Conservation (phyloP, 2,113 vertebrate species). For the Sinocyclocheilus grahami region DNA sequence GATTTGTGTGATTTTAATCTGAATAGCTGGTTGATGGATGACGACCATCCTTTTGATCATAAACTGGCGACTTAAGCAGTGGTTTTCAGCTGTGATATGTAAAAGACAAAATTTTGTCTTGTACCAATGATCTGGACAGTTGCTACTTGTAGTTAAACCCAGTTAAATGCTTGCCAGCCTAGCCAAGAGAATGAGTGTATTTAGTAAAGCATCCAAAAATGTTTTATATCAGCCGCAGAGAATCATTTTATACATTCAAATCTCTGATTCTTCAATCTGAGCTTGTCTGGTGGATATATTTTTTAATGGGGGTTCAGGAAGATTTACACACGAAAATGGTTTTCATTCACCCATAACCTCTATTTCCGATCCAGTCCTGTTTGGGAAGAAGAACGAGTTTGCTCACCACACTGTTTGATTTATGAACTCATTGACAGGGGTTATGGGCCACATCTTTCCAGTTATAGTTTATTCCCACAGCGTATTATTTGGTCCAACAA, state of each 20-base stretch:
- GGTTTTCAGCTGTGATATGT: background rate
- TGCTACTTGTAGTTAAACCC: background rate
- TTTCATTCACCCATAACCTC: conserved; percentile 37
- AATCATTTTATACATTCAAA: background rate
- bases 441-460: conserved; percentile 20
- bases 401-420: conserved; percentile 30
- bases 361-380: conserved; percentile 23
- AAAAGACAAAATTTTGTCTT: background rate
- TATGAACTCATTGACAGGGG: background rate
- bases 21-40: conserved; percentile 9
- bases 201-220: background rate
- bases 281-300: background rate
- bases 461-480: background rate
- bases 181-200: background rate
- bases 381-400: conserved; percentile 21
- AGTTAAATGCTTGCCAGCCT: background rate
- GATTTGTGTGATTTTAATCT: conserved; percentile 38
- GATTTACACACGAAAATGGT: conserved; percentile 17
- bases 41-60: conserved; percentile 1
- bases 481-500: background rate
- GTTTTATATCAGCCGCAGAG: background rate
- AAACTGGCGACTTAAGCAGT: background rate
- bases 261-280: background rate
- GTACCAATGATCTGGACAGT: background rate
- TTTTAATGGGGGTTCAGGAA: conserved; percentile 15